These are phyloP conservation scores for Helicoverpa armigera DNA, from an alignment of 1,140 invertebrate genomes.

Conservation along the genomic window DNA sequence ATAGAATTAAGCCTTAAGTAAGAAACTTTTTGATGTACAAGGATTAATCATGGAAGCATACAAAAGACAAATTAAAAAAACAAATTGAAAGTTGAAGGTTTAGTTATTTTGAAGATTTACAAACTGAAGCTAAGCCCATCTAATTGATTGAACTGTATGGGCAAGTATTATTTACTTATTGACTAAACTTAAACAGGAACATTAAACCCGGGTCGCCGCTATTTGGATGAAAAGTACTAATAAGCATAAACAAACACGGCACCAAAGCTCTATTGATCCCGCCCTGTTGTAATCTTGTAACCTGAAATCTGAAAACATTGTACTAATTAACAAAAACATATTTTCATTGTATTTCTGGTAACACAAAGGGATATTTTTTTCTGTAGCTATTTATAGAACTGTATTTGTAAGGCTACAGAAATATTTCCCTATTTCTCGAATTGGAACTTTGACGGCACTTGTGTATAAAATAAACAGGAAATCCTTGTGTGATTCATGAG, in stretches of 20 bases:
- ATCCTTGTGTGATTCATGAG: too few relatives aligned
- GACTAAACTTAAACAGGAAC: constrained; percentile 41
- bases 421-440: neutral
- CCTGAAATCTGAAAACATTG: constrained; percentile 83
- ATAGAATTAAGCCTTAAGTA: too few relatives aligned
- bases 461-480: too few relatives aligned
- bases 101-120: constrained; percentile 12
- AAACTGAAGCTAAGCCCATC: constrained; percentile 31
- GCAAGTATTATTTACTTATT: constrained; percentile 40
- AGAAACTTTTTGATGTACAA: too few relatives aligned
- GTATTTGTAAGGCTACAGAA: neutral
- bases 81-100: too few relatives aligned
- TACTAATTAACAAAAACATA: constrained; percentile 66
- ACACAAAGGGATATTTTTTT: neutral
- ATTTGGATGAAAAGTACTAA: constrained; percentile 66
- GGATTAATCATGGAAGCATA: too few relatives aligned
- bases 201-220: constrained; percentile 55
- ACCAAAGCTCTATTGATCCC: constrained; percentile 63
- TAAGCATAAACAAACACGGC: constrained; percentile 70
- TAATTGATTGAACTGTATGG: constrained; percentile 26
- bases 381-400: neutral
- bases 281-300: constrained; percentile 82
- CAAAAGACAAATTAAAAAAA: too few relatives aligned
- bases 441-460: too few relatives aligned
- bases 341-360: constrained; percentile 25